These are phyloP conservation scores for Pseudorectes ferrugineus DNA, from an alignment of 2,113 vertebrate genomes.

Conservation along the genomic window DNA sequence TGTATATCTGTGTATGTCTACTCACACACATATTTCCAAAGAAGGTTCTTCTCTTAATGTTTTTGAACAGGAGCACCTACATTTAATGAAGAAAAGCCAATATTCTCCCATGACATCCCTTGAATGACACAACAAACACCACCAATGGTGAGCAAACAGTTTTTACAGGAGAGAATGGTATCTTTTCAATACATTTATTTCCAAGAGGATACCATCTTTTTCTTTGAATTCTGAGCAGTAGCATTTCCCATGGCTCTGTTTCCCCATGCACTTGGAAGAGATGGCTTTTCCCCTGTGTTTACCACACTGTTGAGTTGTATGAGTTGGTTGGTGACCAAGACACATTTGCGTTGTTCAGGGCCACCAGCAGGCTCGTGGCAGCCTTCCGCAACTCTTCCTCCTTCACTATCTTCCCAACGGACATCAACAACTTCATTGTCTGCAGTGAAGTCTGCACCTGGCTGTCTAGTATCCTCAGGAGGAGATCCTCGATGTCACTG, in stretches of 20 bases:
- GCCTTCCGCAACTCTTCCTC: neutral
- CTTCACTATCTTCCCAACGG: neutral
- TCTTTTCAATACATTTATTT: neutral
- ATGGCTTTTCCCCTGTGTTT: neutral
- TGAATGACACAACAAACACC: neutral
- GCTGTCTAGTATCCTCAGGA: constrained; percentile 6
- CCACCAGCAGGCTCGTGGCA: neutral
- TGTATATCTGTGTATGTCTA: neutral
- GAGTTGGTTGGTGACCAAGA: neutral
- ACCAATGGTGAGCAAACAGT: neutral
- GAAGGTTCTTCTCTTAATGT: neutral
- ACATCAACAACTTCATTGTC: neutral
- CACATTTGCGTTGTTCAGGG: neutral
- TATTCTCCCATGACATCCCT: neutral
- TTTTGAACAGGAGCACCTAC: neutral
- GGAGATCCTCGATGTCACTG: neutral
- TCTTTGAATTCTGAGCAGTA: neutral
- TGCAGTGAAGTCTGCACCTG: neutral
- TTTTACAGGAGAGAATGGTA: neutral
- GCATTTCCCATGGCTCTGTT: neutral
- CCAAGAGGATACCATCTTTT: neutral
- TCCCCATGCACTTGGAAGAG: neutral
- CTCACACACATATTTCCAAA: neutral
- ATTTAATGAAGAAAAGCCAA: neutral
- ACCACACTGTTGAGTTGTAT: neutral